These are phyloP conservation scores for Cololabis saira DNA, from an alignment of 2,113 vertebrate species.

Conservation along the genomic window DNA sequence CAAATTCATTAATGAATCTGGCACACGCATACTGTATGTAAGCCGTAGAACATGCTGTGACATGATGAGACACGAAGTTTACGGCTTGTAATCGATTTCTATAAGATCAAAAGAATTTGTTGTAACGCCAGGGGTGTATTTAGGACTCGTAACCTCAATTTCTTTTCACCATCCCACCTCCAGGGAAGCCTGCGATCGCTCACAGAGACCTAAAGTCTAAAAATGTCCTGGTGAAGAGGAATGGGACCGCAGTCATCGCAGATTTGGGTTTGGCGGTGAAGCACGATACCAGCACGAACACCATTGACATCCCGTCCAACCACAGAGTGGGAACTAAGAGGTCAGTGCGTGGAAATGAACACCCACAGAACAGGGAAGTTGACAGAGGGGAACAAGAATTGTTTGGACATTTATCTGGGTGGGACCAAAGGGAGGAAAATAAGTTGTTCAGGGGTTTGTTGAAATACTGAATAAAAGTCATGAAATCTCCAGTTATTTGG, in stretches of 20 bases:
- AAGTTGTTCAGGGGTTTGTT: not conserved
- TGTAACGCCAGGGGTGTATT: not conserved
- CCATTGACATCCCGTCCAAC: slow-evolving; percentile 93
- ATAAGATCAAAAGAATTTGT: not conserved
- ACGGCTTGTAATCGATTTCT: not conserved
- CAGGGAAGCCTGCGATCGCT: slow-evolving; percentile 97
- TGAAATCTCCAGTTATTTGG: not conserved
- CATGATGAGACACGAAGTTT: not conserved
- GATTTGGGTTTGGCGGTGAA: slow-evolving; percentile 96
- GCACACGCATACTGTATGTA: no score
- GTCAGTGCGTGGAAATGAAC: slow-evolving; percentile 65
- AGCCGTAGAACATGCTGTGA: not conserved
- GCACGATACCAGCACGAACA: slow-evolving; percentile 91
- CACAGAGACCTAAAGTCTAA: slow-evolving; percentile 98
- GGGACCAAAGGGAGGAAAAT: not conserved
- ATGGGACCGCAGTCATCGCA: slow-evolving; percentile 92
- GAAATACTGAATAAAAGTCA: slow-evolving; percentile 14
- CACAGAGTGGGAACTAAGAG: slow-evolving; percentile 94
- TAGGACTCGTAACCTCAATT: not conserved
- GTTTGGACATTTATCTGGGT: not conserved
- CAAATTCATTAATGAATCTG: no score
- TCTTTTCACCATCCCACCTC: slow-evolving; percentile 3
- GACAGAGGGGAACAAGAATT: not conserved
- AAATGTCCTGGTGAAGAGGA: slow-evolving; percentile 96
- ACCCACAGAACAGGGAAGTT: slow-evolving; percentile 4